Evolutionary conservation across 2,113 vertebrate genomes (phyloP), one percentile per base, ranked within the genome.

Genomic region (Ochotona curzoniae): DNA sequence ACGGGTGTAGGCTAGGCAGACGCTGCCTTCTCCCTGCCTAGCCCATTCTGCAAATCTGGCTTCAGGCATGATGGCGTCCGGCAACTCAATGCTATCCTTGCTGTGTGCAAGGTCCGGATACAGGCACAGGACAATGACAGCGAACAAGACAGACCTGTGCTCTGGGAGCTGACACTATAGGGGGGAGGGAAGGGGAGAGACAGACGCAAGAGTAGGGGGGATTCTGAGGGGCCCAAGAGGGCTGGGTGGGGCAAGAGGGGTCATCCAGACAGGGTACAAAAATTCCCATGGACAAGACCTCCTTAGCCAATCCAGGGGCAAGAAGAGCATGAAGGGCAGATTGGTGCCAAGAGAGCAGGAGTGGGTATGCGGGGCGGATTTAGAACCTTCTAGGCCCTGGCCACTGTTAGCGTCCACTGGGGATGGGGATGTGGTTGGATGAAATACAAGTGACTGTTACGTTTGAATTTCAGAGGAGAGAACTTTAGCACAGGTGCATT

Each of bases 1-100:
- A 30, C 86, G 64, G 1, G 71, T 96, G 23, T 97, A 96, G 86
- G 44, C 83, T 1, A 11, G 38, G 17, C 57, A 73, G 57, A 63
- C 13, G 13, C 7, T 1, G 44, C 14, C 35, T 61, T 20, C 11
- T 20, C 63, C 51, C 6, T 60, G 38, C 1, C 44, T 8, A 9
- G 79, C 1, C 2, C 17, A 11, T 28, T 78, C 49, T 30, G 18
- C 17, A 13, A 74, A 0, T 57, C 54, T 1, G 12, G 21, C 78
- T 86, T 93, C 75, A 79, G 91, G 86, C 25, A 69, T 2, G n/a
- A 75, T 66, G 57, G 80, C 35, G 88, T 92, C 79, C 64, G 80
- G 94, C n/a, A 2, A 54, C 25, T 94, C 35, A 15, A 0, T 1
- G 13, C 26, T 17, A 20, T 35, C 12, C 60, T 83, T 49, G 28